These are phyloP conservation scores for Prolemur simus DNA, from an alignment of 2,113 vertebrate species.

Conservation along the genomic window DNA sequence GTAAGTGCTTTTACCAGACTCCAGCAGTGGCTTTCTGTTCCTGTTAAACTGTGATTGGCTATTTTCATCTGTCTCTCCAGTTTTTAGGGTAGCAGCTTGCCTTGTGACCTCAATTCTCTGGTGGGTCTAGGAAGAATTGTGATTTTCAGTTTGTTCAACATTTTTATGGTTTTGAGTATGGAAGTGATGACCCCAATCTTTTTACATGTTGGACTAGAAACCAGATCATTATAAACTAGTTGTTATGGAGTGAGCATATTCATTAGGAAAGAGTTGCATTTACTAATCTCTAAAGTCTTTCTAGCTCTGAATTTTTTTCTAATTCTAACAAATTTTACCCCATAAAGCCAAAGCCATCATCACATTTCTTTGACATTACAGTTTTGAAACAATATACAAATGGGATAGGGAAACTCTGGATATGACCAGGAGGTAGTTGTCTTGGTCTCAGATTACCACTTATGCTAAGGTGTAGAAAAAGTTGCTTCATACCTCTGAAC, in stretches of 20 bases:
- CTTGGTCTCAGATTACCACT: background rate
- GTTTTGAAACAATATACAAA: slow-evolving; percentile 16
- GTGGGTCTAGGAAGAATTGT: background rate
- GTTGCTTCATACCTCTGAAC: background rate
- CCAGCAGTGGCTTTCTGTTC: background rate
- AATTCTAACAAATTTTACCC: background rate
- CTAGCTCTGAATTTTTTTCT: background rate
- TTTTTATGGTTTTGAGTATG: background rate
- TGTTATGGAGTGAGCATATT: background rate
- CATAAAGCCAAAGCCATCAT: slow-evolving; percentile 3
- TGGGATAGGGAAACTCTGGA: no score
- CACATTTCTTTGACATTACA: background rate
- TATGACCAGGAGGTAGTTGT: background rate
- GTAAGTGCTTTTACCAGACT: background rate
- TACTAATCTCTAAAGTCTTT: background rate
- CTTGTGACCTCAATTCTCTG: background rate
- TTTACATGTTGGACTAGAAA: background rate
- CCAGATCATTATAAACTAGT: background rate
- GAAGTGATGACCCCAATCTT: background rate
- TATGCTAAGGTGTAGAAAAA: background rate
- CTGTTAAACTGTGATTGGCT: background rate
- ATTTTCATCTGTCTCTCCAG: background rate
- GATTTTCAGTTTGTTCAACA: background rate
- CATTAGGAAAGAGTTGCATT: background rate
- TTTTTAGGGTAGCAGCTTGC: background rate